These are phyloP conservation scores for Rhopalosiphum nymphaeae DNA, from an alignment of 2,888 invertebrate species.

Conservation along the genomic window DNA sequence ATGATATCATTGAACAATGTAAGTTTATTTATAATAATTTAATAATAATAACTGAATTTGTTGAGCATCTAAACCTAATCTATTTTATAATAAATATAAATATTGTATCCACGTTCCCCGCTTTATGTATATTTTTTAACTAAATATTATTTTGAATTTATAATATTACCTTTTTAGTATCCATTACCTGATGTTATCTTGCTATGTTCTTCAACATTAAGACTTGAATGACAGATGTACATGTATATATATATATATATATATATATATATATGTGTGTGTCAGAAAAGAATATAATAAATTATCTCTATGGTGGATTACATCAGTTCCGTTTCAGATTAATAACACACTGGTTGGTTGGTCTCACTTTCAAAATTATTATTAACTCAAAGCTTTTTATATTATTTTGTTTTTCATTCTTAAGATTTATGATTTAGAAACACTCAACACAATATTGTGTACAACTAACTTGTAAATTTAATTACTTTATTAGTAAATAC, in stretches of 20 bases:
- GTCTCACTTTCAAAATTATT: conserved; percentile 4
- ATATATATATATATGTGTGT: not conserved
- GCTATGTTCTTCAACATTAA: not conserved
- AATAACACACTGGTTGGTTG: conserved; percentile 22
- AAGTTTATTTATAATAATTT: not conserved
- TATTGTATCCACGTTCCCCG: not conserved
- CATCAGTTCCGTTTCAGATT: conserved; percentile 43
- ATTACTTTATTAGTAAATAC: not conserved
- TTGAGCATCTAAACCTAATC: not conserved
- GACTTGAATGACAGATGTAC: not conserved
- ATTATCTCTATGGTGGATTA: conserved; percentile 28
- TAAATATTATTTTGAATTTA: not conserved
- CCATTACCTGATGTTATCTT: not conserved
- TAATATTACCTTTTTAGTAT: not conserved
- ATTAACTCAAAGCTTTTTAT: conserved; percentile 38
- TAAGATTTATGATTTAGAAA: conserved; percentile 31
- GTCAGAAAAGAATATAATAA: conserved; percentile 44
- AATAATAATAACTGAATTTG: not conserved
- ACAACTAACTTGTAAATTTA: not conserved
- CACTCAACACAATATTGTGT: not conserved
- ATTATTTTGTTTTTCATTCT: conserved; percentile 12
- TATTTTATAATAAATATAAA: not conserved
- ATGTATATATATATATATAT: not conserved
- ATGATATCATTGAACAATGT: not conserved
- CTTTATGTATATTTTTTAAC: not conserved